Percentiles rank a stretch among this genome's conserved stretches.
Evolutionary conservation across 2,113 vertebrate genomes (phyloP).

Genomic region (Amblyopsis rosae): DNA sequence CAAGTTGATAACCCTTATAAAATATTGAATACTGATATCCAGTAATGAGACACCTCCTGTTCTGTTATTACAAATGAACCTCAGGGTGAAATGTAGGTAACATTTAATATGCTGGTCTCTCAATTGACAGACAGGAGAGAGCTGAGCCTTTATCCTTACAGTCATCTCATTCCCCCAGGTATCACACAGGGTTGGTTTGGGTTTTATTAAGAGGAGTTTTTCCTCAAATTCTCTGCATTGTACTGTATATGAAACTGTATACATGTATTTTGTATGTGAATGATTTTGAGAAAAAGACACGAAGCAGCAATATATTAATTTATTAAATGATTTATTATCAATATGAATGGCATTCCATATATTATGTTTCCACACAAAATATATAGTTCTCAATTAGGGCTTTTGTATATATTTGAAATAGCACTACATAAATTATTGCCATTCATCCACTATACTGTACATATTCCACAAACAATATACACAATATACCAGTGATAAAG

Average conservation of each 20-base stretch:
- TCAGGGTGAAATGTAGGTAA: conserved; percentile 48
- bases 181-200: conserved; percentile 39
- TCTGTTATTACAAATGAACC: conserved; percentile 19
- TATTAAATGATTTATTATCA: conserved; percentile 68
- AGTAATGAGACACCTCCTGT: conserved; percentile 6
- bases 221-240: conserved; percentile 37
- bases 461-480: conserved; percentile 65
- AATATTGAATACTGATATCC: background rate
- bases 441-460: conserved; percentile 61
- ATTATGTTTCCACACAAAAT: conserved; percentile 69
- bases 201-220: conserved; percentile 34
- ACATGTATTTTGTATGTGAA: background rate
- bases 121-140: conserved; percentile 36
- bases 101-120: conserved; percentile 33
- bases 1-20: background rate
- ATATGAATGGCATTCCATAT: conserved; percentile 56
- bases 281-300: conserved; percentile 25
- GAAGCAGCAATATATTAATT: conserved; percentile 39
- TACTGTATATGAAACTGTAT: conserved; percentile 3
- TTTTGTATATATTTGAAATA: conserved; percentile 60
- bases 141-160: conserved; percentile 53
- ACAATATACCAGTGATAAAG: conserved; percentile 61
- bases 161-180: conserved; percentile 37
- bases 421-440: conserved; percentile 47
- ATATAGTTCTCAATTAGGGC: conserved; percentile 67